A percentile compares a stretch with the other conserved stretches of the same genome.
Conservation (phyloP, 2,888 invertebrate genomes). For the Neoaliturus tenellus region DNA sequence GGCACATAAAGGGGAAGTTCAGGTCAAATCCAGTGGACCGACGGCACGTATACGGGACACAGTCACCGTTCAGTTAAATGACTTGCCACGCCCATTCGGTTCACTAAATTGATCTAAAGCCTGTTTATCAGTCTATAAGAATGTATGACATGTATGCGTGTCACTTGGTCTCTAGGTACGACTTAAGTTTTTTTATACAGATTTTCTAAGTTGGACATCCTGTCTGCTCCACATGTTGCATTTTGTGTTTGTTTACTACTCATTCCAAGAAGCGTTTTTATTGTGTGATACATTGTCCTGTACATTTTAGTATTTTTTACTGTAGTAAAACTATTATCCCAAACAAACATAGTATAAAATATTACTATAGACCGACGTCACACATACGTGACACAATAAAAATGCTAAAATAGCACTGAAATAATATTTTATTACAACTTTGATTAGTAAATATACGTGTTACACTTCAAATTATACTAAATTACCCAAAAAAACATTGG, state of each 20-base stretch:
- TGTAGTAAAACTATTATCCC: background rate
- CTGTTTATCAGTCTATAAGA: background rate
- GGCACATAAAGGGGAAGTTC: background rate
- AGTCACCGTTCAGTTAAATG: conserved; percentile 1
- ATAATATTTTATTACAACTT: background rate
- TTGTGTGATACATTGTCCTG: background rate
- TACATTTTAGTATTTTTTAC: background rate
- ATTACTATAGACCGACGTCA: background rate
- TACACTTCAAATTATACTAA: background rate
- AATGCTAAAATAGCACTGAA: background rate
- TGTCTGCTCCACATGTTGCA: background rate
- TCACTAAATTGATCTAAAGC: background rate
- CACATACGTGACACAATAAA: background rate
- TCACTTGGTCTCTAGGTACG: background rate
- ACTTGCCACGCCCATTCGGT: background rate
- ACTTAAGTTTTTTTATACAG: background rate
- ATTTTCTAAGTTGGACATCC: background rate
- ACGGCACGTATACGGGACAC: background rate
- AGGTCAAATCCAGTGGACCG: too few relatives aligned
- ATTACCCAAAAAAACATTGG: background rate
- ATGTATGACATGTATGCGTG: background rate
- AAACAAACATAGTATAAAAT: background rate
- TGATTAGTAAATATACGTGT: background rate
- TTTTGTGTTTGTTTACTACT: too few relatives aligned
- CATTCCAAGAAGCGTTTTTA: background rate